phyloP scores from a whole-genome alignment of 2,797 vertebrate species.

The Bryconaethiops microstoma region DNA sequence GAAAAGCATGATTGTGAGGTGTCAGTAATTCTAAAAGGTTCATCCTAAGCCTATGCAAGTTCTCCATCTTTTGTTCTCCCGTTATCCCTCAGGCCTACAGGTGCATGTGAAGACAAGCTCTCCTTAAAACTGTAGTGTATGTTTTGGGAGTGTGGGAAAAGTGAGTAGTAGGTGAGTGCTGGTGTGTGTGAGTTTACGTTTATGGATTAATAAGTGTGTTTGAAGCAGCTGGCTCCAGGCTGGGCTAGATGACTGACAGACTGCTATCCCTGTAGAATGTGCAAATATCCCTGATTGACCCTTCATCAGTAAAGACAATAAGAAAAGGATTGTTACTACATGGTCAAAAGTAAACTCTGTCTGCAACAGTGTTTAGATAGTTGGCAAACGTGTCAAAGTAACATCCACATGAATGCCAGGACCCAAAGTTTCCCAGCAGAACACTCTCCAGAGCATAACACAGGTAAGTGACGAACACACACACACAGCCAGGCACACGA shows the following conservation, averaged over 20 bases:
- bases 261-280: constrained; percentile 47
- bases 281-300: neutral
- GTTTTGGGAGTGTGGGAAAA: neutral
- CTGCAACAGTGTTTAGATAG: too few relatives aligned
- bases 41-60: neutral
- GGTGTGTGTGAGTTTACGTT: neutral
- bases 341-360: too few relatives aligned
- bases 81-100: constrained; percentile 25
- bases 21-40: neutral
- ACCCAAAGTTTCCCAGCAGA: too few relatives aligned
- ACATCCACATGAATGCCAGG: too few relatives aligned
- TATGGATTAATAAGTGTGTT: neutral
- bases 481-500: too few relatives aligned
- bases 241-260: constrained; percentile 56
- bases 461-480: too few relatives aligned
- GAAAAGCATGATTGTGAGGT: too few relatives aligned
- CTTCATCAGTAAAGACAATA: too few relatives aligned
- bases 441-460: too few relatives aligned
- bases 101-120: constrained; percentile 52
- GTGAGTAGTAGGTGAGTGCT: neutral
- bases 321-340: too few relatives aligned
- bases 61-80: constrained; percentile 42
- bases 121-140: constrained; percentile 30
- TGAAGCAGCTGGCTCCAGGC: constrained; percentile 50
- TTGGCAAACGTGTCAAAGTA: too few relatives aligned